A percentile compares a stretch with the other conserved stretches of the same genome.
phyloP scores from a whole-genome alignment of 2,888 invertebrate genomes.

The Cheilosia impressa region DNA sequence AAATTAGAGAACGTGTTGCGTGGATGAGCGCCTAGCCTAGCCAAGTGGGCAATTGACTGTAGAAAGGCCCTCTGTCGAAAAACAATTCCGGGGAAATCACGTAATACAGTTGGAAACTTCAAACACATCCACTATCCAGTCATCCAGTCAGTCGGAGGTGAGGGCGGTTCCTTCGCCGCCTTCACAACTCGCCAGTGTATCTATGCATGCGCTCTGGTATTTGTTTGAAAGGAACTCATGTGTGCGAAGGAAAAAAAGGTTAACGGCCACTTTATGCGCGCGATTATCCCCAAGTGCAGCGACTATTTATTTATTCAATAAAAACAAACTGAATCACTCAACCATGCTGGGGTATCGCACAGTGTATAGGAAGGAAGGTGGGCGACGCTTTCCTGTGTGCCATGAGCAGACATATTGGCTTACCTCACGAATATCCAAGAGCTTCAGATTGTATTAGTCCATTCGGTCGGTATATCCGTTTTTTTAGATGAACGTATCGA shows the following conservation, averaged over 20 bases:
- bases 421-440: conserved; percentile 67
- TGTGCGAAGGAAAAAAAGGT: conserved; percentile 46
- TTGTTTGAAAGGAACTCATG: conserved; percentile 44
- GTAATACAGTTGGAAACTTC: conserved; percentile 12
- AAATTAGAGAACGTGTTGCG: conserved; percentile 51
- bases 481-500: conserved; percentile 36
- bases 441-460: conserved; percentile 47
- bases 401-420: conserved; percentile 24
- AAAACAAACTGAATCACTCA: conserved; percentile 59
- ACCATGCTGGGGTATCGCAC: conserved; percentile 27
- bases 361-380: conserved; percentile 13
- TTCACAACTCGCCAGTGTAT: neutral
- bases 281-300: conserved; percentile 66
- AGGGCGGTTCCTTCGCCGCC: conserved; percentile 53
- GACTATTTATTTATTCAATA: conserved; percentile 66
- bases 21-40: conserved; percentile 24
- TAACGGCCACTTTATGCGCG: conserved; percentile 69
- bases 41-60: conserved; percentile 3
- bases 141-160: conserved; percentile 14
- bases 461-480: conserved; percentile 68
- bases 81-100: conserved; percentile 49
- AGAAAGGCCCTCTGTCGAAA: conserved; percentile 15
- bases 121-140: too few species aligned
- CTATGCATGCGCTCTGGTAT: neutral
- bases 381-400: conserved; percentile 31